Evolutionary conservation across 2,888 invertebrate species (phyloP).

Genomic region (Chaetogeoica ovagalla): DNA sequence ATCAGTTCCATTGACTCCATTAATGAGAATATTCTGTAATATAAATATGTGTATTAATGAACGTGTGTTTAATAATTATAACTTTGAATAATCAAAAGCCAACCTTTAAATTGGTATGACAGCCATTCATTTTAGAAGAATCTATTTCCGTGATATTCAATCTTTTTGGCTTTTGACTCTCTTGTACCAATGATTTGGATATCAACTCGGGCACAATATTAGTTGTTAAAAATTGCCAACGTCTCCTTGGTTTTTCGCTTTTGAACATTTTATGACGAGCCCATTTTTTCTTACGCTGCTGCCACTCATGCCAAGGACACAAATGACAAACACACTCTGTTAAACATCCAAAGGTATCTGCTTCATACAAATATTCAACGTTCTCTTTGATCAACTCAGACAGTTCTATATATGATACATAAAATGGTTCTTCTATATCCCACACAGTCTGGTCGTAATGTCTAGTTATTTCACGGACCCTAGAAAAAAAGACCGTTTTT

Average conservation of each 20-base stretch:
- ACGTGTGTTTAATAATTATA: not conserved
- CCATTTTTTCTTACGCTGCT: constrained; percentile 34
- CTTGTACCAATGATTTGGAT: not conserved
- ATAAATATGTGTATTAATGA: not conserved
- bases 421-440: constrained; percentile 48
- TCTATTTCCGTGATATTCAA: constrained; percentile 28
- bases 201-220: not conserved
- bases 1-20: constrained; percentile 23
- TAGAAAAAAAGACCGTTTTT: constrained; percentile 1
- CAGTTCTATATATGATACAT: constrained; percentile 36
- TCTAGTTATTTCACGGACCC: constrained; percentile 48
- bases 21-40: constrained; percentile 18
- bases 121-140: constrained; percentile 40
- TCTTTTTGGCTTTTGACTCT: constrained; percentile 26
- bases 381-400: constrained; percentile 36
- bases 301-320: constrained; percentile 46
- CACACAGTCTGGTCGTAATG: constrained; percentile 47
- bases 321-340: constrained; percentile 41
- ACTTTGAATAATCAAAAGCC: not conserved
- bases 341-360: constrained; percentile 31
- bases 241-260: constrained; percentile 23
- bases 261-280: constrained; percentile 24
- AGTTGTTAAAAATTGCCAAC: constrained; percentile 38
- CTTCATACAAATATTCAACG: constrained; percentile 46
- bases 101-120: constrained; percentile 22